Base-by-base conservation (phyloP, 2,797 vertebrate genomes). In the Microtus agrestis region DNA sequence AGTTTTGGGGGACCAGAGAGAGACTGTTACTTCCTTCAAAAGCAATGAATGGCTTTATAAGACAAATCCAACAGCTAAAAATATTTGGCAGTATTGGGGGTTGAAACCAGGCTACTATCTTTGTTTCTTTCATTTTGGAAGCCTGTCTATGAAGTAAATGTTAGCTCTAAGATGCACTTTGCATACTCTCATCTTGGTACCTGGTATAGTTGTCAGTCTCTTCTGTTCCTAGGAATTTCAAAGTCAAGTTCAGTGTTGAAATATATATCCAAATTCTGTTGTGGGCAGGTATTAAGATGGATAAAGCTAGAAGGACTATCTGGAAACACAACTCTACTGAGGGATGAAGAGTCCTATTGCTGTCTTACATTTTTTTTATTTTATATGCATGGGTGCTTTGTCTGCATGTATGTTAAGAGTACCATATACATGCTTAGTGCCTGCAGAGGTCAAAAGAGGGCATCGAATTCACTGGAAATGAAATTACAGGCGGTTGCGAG, bases 201-300 rank as follows among this genome's bases (percentile, higher is more conserved):
- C 2, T 73, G 78, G 59, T 81, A 56, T 27, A 87, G 34, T 8
- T 80, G 43, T 65, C 25, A 73, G 67, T 87, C 13, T 29, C 31
- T 34, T 81, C 25, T 84, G 21, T 84, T 95, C 54, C 78, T 92
- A 89, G 43, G n/a, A 92, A 87, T 95, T 94, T 95, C 46, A 91
- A 67, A 91, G 48, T 67, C 67, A 94, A 31, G 48, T 59, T 96
- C n/a, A 56, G 43, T 43, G 67, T 88, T 87, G 95, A 94, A 82
- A 87, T 65, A 43, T n/a, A 95, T 34, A 82, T 40, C 48, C 21
- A 40, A 91, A 79, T 34, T 73, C 23, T 81, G 43, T 48, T 88
- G 5, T n/a, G 65, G 89, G 19, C 14, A 94, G 37, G 46, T 43
- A 73, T 46, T 61, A 80, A 89, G 40, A 89, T 23, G 34, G 43